Evolutionary conservation across 2,797 vertebrate genomes (phyloP), one percentile per base, ranked within the genome.

Genomic region (Pteronotus mesoamericanus): DNA sequence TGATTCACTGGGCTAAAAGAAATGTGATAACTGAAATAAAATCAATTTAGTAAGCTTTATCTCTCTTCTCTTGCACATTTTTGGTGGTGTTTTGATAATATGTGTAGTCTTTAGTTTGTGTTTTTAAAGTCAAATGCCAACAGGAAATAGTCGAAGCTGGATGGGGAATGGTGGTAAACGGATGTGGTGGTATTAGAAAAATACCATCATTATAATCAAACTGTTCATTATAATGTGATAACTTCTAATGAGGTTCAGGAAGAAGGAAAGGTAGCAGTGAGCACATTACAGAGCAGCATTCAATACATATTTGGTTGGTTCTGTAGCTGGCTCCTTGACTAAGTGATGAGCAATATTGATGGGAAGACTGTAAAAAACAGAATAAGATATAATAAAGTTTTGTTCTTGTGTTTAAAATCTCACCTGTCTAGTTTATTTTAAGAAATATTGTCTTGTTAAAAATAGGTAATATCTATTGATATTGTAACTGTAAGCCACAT

Each of bases 1-100:
- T 86, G 74, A 91, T 72, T 89, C 24, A 24, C 24, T 34, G 39
- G 34, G 83, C n/a, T 69, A 75, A 95, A 94, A 87, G 57, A 90
- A 80, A 94, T 42, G 22, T 2, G 32, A 94, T 42, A 85, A 64
- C 5, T 37, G 44, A 87, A 96, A 92, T 64, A 29, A 91, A 96
- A 86, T 68, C 78, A 94, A 89, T 37, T 89, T 69, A 82, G 44
- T 39, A 96, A 90, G 21, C 9, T 69, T 78, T 74, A 19, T 14
- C 4, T 89, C 37, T 75, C 29, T 87, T 75, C 91, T 78, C 80
- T 92, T 57, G 61, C 72, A 86, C 6, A 55, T 57, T 91, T 68
- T 69, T 59, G 15, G 18, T 82, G 15, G 53, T 53, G 9, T 57
- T 95, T 69, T 90, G 69, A 87, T 57, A 89, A 42, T 82, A 82